Percentiles rank a stretch among this genome's conserved stretches.
Conservation (phyloP, 2,888 invertebrate species). For the Andrena dorsata region DNA sequence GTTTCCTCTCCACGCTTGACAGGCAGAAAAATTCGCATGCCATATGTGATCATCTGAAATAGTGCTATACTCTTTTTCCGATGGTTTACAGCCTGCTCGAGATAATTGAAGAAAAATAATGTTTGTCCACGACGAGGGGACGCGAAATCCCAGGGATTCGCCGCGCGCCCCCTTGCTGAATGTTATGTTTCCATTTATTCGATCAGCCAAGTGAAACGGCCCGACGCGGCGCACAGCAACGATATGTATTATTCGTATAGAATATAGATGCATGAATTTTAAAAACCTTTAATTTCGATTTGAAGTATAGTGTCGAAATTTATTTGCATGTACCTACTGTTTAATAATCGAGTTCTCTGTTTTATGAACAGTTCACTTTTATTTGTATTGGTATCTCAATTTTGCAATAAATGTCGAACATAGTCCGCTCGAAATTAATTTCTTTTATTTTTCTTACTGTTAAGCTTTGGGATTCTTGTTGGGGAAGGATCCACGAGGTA, state of each 20-base stretch:
- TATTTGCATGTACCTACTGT: no score
- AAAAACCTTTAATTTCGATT: no score
- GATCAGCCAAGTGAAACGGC: neutral
- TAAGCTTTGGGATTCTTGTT: no score
- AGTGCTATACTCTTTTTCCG: neutral
- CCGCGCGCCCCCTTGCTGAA: neutral
- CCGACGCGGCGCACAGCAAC: neutral
- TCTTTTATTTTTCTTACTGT: no score
- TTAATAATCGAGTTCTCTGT: no score
- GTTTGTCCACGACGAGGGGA: slow-evolving; percentile 27
- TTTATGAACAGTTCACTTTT: no score
- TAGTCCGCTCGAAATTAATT: no score
- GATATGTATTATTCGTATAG: neutral
- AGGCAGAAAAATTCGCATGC: slow-evolving; percentile 27
- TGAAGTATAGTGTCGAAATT: no score
- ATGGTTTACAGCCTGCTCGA: neutral
- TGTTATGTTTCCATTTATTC: slow-evolving; percentile 32
- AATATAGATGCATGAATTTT: no score
- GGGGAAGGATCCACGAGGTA: no score
- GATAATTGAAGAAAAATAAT: slow-evolving; percentile 45
- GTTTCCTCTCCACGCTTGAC: slow-evolving; percentile 68
- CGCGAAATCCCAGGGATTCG: slow-evolving; percentile 24
- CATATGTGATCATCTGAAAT: neutral
- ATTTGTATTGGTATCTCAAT: no score
- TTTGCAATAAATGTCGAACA: no score